phyloP scores from a whole-genome alignment of 2,113 vertebrate genomes.

The Pelvicachromis taeniatus region DNA sequence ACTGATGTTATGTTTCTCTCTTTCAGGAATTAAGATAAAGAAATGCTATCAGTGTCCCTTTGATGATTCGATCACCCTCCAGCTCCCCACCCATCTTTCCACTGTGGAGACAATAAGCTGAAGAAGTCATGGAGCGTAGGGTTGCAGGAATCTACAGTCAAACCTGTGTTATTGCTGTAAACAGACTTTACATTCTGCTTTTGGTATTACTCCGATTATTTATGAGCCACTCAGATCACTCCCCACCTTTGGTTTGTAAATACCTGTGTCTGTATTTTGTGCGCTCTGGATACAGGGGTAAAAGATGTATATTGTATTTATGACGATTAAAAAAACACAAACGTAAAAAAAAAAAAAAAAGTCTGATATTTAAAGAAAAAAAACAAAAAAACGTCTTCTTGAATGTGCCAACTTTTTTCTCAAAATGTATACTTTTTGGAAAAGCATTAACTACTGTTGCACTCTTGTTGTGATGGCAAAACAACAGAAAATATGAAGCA shows the following conservation, averaged over 20 bases:
- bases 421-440: slow-evolving; percentile 68
- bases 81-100: background rate
- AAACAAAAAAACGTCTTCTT: slow-evolving; percentile 65
- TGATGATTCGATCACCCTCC: slow-evolving; percentile 28
- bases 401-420: slow-evolving; percentile 82
- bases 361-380: slow-evolving; percentile 46
- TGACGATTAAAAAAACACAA: slow-evolving; percentile 59
- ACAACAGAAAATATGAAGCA: slow-evolving; percentile 76
- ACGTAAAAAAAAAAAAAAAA: slow-evolving; percentile 35
- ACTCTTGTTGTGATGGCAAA: slow-evolving; percentile 73
- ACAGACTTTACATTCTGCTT: slow-evolving; percentile 47
- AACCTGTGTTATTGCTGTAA: slow-evolving; percentile 39
- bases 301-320: slow-evolving; percentile 82
- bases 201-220: slow-evolving; percentile 69
- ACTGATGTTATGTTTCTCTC: background rate
- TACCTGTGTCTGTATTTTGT: slow-evolving; percentile 73
- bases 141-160: slow-evolving; percentile 17
- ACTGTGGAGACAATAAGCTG: slow-evolving; percentile 15
- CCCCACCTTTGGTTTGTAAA: slow-evolving; percentile 68
- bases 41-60: slow-evolving; percentile 1
- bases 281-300: slow-evolving; percentile 69
- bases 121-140: background rate
- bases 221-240: slow-evolving; percentile 61
- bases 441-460: slow-evolving; percentile 73
- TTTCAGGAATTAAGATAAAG: slow-evolving; percentile 77